Evolutionary conservation across 35 echinoderm and acorn worm genomes (phyloP).

Genomic region (Ophioderma brevispina): DNA sequence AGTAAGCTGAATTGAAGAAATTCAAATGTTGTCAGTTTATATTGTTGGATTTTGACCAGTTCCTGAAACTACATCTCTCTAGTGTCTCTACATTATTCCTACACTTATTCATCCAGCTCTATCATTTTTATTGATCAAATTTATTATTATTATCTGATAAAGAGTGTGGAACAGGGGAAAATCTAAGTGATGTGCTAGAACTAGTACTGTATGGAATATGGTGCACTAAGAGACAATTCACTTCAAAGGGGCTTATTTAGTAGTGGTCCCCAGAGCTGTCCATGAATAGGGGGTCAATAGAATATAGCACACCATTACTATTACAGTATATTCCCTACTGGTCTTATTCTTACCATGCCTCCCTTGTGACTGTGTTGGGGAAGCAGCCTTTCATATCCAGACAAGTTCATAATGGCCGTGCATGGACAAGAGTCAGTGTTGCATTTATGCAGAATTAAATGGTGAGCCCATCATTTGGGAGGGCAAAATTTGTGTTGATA

Average conservation of each 20-base stretch:
- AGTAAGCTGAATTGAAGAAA: background rate
- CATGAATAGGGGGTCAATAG: background rate
- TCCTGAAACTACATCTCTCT: background rate
- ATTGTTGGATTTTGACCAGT: background rate
- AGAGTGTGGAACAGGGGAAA: background rate
- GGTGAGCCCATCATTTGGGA: background rate
- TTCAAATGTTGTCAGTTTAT: background rate
- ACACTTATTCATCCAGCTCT: background rate
- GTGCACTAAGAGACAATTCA: background rate
- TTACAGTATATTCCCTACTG: background rate
- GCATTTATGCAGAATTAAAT: background rate
- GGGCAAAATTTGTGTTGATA: conserved; percentile 3
- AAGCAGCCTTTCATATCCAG: background rate
- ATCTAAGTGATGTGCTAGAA: background rate
- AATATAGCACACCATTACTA: background rate
- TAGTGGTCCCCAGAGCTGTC: background rate
- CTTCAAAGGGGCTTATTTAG: background rate
- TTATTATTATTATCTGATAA: background rate
- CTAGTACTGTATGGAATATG: background rate
- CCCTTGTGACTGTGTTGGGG: background rate
- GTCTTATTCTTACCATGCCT: background rate
- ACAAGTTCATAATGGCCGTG: background rate
- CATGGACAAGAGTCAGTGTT: background rate
- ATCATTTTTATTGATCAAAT: background rate
- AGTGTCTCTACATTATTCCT: background rate